These are phyloP conservation scores for Allolobophora icterica DNA, from an alignment of 2,888 invertebrate genomes.

Conservation along the genomic window DNA sequence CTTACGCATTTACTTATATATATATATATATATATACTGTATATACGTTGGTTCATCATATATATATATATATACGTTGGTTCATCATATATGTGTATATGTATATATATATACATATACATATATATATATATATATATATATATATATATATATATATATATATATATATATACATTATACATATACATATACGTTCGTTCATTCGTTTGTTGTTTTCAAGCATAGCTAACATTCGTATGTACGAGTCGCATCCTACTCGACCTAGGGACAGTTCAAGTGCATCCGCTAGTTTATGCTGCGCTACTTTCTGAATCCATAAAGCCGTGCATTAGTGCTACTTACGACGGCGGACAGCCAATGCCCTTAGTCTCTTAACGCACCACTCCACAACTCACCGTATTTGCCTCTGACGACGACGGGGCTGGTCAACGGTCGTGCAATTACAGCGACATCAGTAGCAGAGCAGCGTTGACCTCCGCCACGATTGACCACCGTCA, in stretches of 20 bases:
- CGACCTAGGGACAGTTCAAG: background rate
- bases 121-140: too few relatives aligned
- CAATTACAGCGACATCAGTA: background rate
- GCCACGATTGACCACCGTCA: background rate
- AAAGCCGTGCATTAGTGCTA: background rate
- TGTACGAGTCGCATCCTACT: too few relatives aligned
- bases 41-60: too few relatives aligned
- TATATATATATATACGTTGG: too few relatives aligned
- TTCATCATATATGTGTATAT: too few relatives aligned
- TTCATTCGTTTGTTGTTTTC: background rate
- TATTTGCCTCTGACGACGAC: background rate
- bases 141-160: too few relatives aligned
- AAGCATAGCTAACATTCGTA: background rate
- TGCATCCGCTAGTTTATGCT: background rate
- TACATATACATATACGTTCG: too few relatives aligned
- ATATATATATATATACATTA: too few relatives aligned
- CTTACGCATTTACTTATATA: too few relatives aligned
- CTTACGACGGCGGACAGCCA: background rate
- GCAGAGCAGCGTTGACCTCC: background rate
- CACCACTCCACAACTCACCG: background rate
- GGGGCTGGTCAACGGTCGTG: background rate
- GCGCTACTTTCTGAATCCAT: background rate
- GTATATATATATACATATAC: too few relatives aligned
- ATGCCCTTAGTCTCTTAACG: background rate
- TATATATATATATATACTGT: too few relatives aligned